phyloP scores from a whole-genome alignment of 2,797 vertebrate genomes.

The Manis javanica region DNA sequence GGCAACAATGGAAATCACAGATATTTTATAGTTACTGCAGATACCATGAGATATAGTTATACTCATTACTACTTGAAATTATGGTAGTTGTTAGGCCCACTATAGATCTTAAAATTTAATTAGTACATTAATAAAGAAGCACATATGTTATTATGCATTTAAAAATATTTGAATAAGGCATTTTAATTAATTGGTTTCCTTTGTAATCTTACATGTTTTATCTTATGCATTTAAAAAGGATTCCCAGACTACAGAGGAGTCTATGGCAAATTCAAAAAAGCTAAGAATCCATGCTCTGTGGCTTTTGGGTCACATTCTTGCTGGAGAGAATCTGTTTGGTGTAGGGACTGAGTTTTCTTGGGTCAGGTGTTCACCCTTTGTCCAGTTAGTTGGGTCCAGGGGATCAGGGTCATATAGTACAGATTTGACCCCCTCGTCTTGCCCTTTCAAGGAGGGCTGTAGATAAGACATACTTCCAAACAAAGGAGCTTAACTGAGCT shows the following conservation, averaged over 20 bases:
- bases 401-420: background rate
- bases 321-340: background rate
- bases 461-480: background rate
- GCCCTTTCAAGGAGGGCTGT: background rate
- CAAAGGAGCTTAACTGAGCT: background rate
- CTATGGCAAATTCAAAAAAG: background rate
- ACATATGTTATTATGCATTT: background rate
- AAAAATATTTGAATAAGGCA: background rate
- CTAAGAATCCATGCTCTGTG: background rate
- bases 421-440: background rate
- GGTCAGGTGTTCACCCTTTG: background rate
- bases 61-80: conserved; percentile 4
- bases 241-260: background rate
- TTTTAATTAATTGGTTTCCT: conserved; percentile 31
- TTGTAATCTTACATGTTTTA: conserved; percentile 1
- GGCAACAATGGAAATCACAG: background rate
- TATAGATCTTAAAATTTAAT: background rate
- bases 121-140: conserved; percentile 43
- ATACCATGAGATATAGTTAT: background rate
- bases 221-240: background rate
- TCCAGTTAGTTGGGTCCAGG: background rate
- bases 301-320: background rate
- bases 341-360: background rate
- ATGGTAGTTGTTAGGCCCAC: background rate
- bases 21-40: background rate